Evolutionary conservation across 1,140 invertebrate species (phyloP).

Genomic region (Xylocopa sonorina): DNA sequence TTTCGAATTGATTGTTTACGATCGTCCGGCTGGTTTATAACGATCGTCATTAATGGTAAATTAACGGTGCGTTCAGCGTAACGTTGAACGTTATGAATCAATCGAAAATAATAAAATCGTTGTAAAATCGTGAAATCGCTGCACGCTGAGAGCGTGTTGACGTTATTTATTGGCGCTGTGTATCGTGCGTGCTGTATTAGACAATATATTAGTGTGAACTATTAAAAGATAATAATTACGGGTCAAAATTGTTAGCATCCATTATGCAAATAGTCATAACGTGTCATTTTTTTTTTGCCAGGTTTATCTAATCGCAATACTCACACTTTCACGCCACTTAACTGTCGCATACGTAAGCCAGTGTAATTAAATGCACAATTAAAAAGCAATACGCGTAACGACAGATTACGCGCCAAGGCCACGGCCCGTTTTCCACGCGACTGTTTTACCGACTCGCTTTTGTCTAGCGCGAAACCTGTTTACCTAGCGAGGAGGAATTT

Average conservation of each 20-base stretch:
- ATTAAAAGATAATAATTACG: neutral
- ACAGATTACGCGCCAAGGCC: constrained; percentile 18
- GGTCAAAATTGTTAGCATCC: neutral
- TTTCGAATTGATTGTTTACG: neutral
- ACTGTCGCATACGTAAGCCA: neutral
- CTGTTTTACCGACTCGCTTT: constrained; percentile 66
- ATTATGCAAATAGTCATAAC: constrained; percentile 14
- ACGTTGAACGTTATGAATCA: neutral
- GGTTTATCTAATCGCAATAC: constrained; percentile 31
- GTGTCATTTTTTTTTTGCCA: constrained; percentile 17
- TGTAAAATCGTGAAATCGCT: neutral
- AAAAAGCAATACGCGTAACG: constrained; percentile 25
- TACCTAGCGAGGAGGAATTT: constrained; percentile 56
- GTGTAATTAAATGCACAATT: constrained; percentile 38
- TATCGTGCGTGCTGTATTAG: neutral
- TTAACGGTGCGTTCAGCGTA: neutral
- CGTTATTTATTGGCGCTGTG: neutral
- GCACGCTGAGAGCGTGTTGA: neutral
- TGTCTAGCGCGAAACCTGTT: constrained; percentile 25
- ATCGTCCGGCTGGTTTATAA: neutral
- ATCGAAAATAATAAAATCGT: neutral
- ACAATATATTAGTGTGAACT: neutral
- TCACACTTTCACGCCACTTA: neutral
- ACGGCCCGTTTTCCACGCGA: constrained; percentile 20
- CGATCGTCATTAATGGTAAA: neutral